phyloP scores from a whole-genome alignment of 2,113 vertebrate genomes.

The Meles meles region DNA sequence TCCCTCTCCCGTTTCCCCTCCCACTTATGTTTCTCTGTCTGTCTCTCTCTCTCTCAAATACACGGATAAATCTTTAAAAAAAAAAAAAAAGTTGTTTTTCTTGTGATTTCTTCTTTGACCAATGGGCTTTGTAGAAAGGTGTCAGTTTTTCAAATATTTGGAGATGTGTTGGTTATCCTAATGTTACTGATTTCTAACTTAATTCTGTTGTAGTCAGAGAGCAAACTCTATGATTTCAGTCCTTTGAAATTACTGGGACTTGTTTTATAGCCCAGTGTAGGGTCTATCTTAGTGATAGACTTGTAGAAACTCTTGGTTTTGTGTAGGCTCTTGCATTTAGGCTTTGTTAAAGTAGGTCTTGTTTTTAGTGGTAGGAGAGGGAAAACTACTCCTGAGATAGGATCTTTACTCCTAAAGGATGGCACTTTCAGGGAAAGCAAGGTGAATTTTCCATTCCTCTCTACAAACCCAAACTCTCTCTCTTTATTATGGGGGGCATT shows the following conservation, averaged over 20 bases:
- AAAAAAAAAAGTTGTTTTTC: not conserved
- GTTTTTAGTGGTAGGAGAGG: not conserved
- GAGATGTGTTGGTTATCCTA: not conserved
- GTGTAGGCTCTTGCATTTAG: not conserved
- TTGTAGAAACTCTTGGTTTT: not conserved
- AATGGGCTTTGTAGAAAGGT: not conserved
- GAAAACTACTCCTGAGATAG: not conserved
- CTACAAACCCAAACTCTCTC: not conserved
- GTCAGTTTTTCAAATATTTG: not conserved
- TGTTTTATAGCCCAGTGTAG: not conserved
- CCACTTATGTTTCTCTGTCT: not conserved
- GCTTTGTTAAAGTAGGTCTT: not conserved
- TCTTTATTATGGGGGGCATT: not conserved
- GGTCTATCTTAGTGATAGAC: not conserved
- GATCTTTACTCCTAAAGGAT: not conserved
- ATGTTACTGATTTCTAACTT: not conserved
- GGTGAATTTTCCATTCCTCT: not conserved
- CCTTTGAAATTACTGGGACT: not conserved
- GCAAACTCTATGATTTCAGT: not conserved
- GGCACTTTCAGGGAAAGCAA: not conserved
- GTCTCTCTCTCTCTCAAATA: not conserved
- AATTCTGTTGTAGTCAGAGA: not conserved
- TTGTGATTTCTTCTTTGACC: not conserved
- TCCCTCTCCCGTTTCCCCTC: not conserved
- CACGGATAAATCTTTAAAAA: not conserved